phyloP scores from a whole-genome alignment of 1,140 invertebrate species.

The Pararge aegeria region DNA sequence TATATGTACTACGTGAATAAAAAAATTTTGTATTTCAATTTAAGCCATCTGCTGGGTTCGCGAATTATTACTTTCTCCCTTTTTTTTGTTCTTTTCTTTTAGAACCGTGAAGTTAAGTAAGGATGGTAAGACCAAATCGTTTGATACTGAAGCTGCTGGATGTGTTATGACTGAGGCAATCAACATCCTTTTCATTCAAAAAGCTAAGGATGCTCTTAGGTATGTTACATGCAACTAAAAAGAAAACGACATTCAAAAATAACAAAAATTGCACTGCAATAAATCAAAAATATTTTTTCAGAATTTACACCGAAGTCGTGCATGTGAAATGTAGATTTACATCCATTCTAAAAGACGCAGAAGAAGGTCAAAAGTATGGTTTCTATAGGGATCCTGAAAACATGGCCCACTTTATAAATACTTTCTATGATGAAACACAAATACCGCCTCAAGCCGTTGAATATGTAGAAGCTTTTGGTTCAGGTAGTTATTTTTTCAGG shows the following conservation, averaged over 20 bases:
- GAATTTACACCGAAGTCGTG: conserved; percentile 84
- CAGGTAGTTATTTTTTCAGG: conserved; percentile 49
- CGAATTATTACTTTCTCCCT: too few relatives aligned
- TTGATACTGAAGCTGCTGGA: conserved; percentile 88
- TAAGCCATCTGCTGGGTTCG: too few relatives aligned
- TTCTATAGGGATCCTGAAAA: conserved; percentile 79
- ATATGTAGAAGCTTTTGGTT: conserved; percentile 89
- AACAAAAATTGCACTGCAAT: background rate
- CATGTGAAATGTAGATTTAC: conserved; percentile 82
- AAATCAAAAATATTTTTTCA: conserved; percentile 77
- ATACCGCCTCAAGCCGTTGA: conserved; percentile 82
- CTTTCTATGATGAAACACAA: conserved; percentile 82
- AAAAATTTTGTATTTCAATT: too few relatives aligned
- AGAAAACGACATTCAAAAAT: too few relatives aligned
- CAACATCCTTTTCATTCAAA: conserved; percentile 85
- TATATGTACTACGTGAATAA: too few relatives aligned
- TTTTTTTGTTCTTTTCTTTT: conserved; percentile 31
- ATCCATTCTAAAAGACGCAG: conserved; percentile 31
- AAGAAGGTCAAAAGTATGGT: conserved; percentile 43
- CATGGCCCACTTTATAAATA: conserved; percentile 80
- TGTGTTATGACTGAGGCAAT: conserved; percentile 86
- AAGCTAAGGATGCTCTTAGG: conserved; percentile 80
- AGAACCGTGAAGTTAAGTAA: conserved; percentile 83
- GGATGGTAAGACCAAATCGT: conserved; percentile 89
- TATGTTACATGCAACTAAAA: too few relatives aligned